These are phyloP conservation scores for Manduca sexta DNA, from an alignment of 1,140 invertebrate species.

Conservation along the genomic window DNA sequence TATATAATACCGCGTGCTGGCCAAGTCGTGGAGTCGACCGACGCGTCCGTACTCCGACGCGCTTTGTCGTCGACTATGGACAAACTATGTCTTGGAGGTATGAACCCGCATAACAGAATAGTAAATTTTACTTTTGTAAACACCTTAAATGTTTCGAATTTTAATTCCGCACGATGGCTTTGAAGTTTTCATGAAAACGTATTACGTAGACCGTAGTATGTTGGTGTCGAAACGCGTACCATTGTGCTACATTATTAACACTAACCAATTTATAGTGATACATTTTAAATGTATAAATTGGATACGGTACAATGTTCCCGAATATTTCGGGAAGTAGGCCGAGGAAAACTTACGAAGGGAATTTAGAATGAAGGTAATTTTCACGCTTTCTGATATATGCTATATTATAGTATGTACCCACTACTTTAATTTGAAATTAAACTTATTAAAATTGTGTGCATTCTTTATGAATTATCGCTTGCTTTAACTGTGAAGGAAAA, in stretches of 20 bases:
- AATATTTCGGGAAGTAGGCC: no score
- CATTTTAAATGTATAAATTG: background rate
- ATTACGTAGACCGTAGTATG: no score
- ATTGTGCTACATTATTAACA: background rate
- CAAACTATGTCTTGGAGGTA: constrained; percentile 8
- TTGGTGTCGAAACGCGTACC: no score
- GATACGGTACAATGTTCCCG: background rate
- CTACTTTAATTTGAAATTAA: no score
- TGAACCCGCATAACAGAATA: constrained; percentile 20
- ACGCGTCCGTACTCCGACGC: constrained; percentile 40
- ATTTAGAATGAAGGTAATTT: no score
- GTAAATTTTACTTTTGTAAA: constrained; percentile 27
- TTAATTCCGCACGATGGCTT: constrained; percentile 13
- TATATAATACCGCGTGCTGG: constrained; percentile 30
- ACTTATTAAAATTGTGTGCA: no score
- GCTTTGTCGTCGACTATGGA: constrained; percentile 46
- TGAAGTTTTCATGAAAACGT: no score
- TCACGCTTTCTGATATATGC: no score
- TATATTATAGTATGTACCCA: no score
- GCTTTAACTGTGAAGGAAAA: no score
- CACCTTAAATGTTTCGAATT: constrained; percentile 13
- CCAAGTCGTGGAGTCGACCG: constrained; percentile 16
- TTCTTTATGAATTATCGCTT: no score
- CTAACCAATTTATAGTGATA: background rate
- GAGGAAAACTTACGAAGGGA: no score